Percentiles rank a stretch among this genome's conserved stretches.
Conservation (phyloP, 2,113 vertebrate genomes). For the Zeus faber region DNA sequence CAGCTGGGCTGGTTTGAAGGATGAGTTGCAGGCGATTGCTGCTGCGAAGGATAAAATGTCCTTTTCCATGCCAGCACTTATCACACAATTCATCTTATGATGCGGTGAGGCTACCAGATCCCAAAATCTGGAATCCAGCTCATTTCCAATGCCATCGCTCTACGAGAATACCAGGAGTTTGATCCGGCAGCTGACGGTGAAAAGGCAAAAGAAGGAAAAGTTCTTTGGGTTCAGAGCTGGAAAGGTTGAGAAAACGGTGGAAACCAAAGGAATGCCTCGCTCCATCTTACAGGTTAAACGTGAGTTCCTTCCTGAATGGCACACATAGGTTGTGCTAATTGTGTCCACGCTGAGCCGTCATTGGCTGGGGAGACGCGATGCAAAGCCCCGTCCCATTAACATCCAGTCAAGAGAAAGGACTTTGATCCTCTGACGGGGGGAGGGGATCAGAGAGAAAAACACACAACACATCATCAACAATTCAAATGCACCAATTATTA, state of each 20-base stretch:
- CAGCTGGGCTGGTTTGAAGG: constrained; percentile 27
- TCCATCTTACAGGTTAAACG: neutral
- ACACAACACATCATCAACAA: constrained; percentile 76
- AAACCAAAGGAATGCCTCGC: constrained; percentile 26
- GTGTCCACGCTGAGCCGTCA: constrained; percentile 58
- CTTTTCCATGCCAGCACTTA: constrained; percentile 8
- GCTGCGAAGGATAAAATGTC: constrained; percentile 17
- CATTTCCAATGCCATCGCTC: constrained; percentile 8
- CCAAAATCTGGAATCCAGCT: constrained; percentile 14
- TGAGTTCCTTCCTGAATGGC: neutral
- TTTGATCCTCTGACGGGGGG: constrained; percentile 78
- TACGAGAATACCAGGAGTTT: no score
- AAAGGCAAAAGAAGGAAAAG: constrained; percentile 25
- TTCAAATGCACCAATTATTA: constrained; percentile 77
- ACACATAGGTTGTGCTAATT: constrained; percentile 62
- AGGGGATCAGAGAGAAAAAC: constrained; percentile 40
- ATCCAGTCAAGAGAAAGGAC: constrained; percentile 61
- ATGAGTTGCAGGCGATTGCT: constrained; percentile 40
- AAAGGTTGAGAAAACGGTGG: constrained; percentile 47
- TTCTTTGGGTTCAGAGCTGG: no score
- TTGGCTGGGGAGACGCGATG: constrained; percentile 42
- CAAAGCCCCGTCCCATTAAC: constrained; percentile 69
- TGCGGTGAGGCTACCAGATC: constrained; percentile 14
- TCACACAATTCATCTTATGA: constrained; percentile 22
- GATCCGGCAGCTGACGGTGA: neutral